Evolutionary conservation across 2,888 invertebrate genomes (phyloP).

Genomic region (Hypolimnas misippus): DNA sequence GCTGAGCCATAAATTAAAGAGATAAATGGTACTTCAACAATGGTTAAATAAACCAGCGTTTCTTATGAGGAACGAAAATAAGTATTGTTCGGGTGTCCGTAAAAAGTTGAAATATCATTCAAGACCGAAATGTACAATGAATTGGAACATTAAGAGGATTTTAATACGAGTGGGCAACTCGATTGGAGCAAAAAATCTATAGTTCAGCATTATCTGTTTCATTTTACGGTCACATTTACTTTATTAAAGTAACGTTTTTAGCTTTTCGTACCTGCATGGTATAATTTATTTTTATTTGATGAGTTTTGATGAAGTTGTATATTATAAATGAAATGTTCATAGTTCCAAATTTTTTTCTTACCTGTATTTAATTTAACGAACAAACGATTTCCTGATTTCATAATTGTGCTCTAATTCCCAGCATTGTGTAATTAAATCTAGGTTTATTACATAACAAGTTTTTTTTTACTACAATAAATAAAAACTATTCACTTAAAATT

Average conservation of each 20-base stretch:
- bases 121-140: slow-evolving; percentile 60
- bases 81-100: slow-evolving; percentile 45
- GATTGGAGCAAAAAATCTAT: slow-evolving; percentile 64
- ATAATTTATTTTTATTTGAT: slow-evolving; percentile 19
- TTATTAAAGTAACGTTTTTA: slow-evolving; percentile 35
- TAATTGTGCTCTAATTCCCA: too few relatives aligned
- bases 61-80: slow-evolving; percentile 76
- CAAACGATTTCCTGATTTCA: too few relatives aligned
- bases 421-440: too few relatives aligned
- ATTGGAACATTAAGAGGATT: slow-evolving; percentile 63
- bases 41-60: slow-evolving; percentile 77
- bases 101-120: slow-evolving; percentile 77
- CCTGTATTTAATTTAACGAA: too few relatives aligned
- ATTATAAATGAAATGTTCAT: slow-evolving; percentile 7
- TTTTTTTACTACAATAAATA: too few relatives aligned
- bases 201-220: slow-evolving; percentile 51
- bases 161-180: slow-evolving; percentile 59
- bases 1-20: slow-evolving; percentile 79
- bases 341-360: background rate
- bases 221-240: slow-evolving; percentile 59
- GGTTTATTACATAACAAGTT: too few relatives aligned
- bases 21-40: slow-evolving; percentile 81
- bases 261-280: slow-evolving; percentile 21
- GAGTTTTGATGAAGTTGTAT: background rate
- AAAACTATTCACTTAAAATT: too few relatives aligned